Evolutionary conservation across 1,140 invertebrate genomes (phyloP), one percentile per base, ranked within the genome.

Genomic region (Elysia chlorotica): DNA sequence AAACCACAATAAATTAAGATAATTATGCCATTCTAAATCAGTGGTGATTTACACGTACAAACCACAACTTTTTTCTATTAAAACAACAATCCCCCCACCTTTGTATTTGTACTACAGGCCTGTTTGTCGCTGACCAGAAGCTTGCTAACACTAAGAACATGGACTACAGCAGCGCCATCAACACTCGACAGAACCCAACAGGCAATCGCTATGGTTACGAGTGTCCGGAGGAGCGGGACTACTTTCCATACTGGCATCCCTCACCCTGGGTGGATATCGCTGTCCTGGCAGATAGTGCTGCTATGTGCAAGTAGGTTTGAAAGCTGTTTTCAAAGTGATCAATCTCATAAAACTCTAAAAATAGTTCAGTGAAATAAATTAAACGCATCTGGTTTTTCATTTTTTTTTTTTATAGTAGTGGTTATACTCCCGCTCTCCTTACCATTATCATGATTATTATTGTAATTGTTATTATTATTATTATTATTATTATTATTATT

Each of bases 161-260:
- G 28, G 82, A 83, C n/a, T 80, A 80, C 62, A 85, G 82, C 62
- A 81, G 81, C 71, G 84, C 86, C 53, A 82, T 82, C 57, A 81
- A 84, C 73, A 88, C 87, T 2, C 65, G 87, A 48, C 85, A 88
- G 73, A 87, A 88, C 72, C 79, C 81, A 2, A 81, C 81, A 61
- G 87, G 85, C 23, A 83, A 82, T 57, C 76, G 80, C 17, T 79
- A 80, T 76, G 87, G 85, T 19, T 87, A 87, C 71, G 87, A 88
- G 74, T 88, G 86, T 70, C 85, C 86, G n/a, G 86, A 87, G 65
- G 86, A 87, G 70, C 68, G 86, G 54, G 86, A 87, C 76, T 84
- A 88, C 63, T 87, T 81, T 69, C 86, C 87, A 2, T 87, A 87
- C 74, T 88, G 87, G 86, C 84, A 88, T 59, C 85, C 85, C 1